Evolutionary conservation across 2,113 vertebrate genomes (phyloP), one percentile per base, ranked within the genome.

Genomic region (Malurus cyaneus): DNA sequence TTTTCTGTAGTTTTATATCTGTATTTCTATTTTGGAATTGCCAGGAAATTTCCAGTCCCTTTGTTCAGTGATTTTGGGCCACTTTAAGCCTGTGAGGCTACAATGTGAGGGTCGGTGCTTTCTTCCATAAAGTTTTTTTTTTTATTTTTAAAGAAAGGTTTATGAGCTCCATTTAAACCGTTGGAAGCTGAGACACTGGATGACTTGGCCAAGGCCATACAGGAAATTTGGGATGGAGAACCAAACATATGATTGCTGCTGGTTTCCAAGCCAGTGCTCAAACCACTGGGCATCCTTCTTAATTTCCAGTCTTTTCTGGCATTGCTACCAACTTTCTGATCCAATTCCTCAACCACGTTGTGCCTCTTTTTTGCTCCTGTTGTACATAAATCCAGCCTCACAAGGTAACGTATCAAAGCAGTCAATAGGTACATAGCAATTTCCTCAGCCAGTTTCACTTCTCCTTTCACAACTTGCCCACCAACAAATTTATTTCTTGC

Each of bases 271-370:
- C 53, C 82, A 89, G 36, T 2, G 2, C 67, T 86, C 82, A 93
- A 94, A 92, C 52, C 82, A 74, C 76, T 90, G 94, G 89, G 86
- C 79, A 77, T 92, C 71, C 36, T 94, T 91, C 89, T 95, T 86
- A 66, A 94, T 94, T 94, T 94, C 82, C 85, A 95, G 89, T 64
- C 88, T 80, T 73, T 94, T 88, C 88, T 96, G 93, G 71, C 67
- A 49, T 47, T 44, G 31, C 60, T 80, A 39, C 76, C 36, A 80
- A 29, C 41, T 86, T 70, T 71, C 57, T 79, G 70, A 49, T 80
- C 89, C 96, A 92, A 24, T 36, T 84, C 24, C 41, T 93, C 44
- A 84, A 56, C 82, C 82, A 86, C 36, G 1, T 25, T 31, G 47
- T 78, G 56, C 72, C 65, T 88, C 74, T 83, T 60, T 77, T 65